A percentile compares a stretch with the other conserved stretches of the same genome.
phyloP scores from a whole-genome alignment of 2,888 invertebrate genomes.

The Plebejus anna region DNA sequence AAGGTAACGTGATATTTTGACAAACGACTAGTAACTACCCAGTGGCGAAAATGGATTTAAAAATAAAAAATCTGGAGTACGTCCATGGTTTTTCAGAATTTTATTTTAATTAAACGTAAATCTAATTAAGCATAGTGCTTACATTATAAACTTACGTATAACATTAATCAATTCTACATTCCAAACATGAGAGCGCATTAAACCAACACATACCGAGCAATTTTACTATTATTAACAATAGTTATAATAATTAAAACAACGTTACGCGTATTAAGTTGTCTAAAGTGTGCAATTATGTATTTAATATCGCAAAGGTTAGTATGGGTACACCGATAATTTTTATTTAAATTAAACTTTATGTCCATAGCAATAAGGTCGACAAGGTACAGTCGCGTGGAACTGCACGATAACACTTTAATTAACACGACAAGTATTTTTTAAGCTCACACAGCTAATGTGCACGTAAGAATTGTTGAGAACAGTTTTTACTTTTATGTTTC shows the following conservation, averaged over 20 bases:
- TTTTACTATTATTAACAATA: neutral
- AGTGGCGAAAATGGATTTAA: neutral
- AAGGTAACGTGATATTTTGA: neutral
- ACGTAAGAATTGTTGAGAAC: neutral
- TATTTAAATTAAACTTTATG: neutral
- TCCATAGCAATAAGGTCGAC: neutral
- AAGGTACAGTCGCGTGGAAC: conserved; percentile 12
- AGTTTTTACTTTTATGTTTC: neutral
- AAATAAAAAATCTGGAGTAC: neutral
- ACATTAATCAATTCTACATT: conserved; percentile 2
- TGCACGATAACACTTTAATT: conserved; percentile 21
- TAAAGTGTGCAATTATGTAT: conserved; percentile 19
- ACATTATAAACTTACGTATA: neutral
- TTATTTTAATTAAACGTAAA: neutral
- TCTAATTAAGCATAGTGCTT: neutral
- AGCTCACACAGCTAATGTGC: neutral
- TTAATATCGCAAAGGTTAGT: conserved; percentile 26
- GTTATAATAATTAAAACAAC: conserved; percentile 4
- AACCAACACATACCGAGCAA: conserved; percentile 1
- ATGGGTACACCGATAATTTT: neutral
- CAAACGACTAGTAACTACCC: neutral
- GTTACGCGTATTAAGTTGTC: conserved; percentile 20
- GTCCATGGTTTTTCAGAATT: too few relatives aligned
- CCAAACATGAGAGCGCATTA: conserved; percentile 12
- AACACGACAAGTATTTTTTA: conserved; percentile 27